Evolutionary conservation across 2,888 invertebrate species (phyloP), one percentile per base, ranked within the genome.

Genomic region (Drosophila differens): DNA sequence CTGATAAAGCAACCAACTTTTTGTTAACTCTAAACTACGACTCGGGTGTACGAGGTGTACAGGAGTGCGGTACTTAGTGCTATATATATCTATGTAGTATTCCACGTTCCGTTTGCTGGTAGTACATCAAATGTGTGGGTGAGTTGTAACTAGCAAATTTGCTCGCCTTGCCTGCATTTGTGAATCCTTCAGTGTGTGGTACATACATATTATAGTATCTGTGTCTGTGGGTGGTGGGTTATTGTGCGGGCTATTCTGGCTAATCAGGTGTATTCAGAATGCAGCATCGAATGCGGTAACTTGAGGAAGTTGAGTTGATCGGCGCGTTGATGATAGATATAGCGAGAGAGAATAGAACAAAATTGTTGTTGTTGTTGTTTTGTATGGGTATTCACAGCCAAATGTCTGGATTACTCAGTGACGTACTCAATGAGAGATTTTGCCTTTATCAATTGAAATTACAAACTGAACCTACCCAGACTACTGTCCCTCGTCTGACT

Each of bases 401-500:
- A 75, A 82, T 69, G 61, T 74, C 70, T 85, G 79, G 63, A 81
- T 75, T 78, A 83, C 80, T 82, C 68, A 76, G 69, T 14, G 25
- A 47, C 16, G 7, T 47, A 25, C 16, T 47, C 25, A 16, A 47
- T 74, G 81, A 19, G 28, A 19, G 19, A 72, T 59, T 47, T 47
- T 25, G 47, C 16, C 47, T 9, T 55, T 66, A 37, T 32, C 53
- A 35, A 33, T 16, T 16, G 1, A 25, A 41, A 6, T 47, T 28
- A 1, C 4, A 1, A 47, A n/a, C n/a, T 57, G 12, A 70, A 90
- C 89, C 87, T 86, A 94, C 93, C 93, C 85, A 94, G 84, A 79
- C 93, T 93, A 76, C 93, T 94, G 81, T 93, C 94, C 74, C 93
- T 83, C 54, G 93, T 94, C 60, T 79, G 90, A 41, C 91, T 88